Percentiles rank a stretch among this genome's conserved stretches.
Evolutionary conservation across 2,797 vertebrate species (phyloP).

Genomic region (Squalus acanthias): DNA sequence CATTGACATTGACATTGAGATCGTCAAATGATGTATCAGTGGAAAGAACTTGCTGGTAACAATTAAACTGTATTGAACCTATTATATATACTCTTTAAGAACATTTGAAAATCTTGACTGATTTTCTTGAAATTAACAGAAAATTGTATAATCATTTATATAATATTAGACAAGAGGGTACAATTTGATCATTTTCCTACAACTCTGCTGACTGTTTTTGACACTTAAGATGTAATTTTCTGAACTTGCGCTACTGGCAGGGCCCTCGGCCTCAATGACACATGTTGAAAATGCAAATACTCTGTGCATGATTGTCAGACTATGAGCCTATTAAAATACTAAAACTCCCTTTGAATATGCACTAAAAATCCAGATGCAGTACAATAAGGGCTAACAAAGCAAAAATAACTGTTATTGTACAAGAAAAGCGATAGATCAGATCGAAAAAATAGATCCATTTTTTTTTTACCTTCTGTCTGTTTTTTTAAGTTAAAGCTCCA

Average conservation of each 20-base stretch:
- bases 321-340: neutral
- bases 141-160: neutral
- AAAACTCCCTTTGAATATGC: neutral
- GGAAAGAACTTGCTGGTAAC: neutral
- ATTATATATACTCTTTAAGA: neutral
- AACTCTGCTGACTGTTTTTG: neutral
- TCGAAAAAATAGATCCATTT: neutral
- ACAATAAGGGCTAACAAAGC: neutral
- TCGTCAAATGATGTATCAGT: neutral
- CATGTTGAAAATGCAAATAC: neutral
- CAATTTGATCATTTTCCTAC: neutral
- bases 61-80: neutral
- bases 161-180: neutral
- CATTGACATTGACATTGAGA: conserved; percentile 9
- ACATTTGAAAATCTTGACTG: neutral
- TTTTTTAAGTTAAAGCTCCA: neutral
- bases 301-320: neutral
- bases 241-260: neutral
- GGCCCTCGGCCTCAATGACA: neutral
- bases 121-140: neutral
- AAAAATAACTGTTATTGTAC: neutral
- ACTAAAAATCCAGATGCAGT: neutral
- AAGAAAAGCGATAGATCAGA: neutral
- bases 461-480: neutral
- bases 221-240: neutral